Evolutionary conservation across 2,113 vertebrate species (phyloP).

Genomic region (Pteruthius melanotis): DNA sequence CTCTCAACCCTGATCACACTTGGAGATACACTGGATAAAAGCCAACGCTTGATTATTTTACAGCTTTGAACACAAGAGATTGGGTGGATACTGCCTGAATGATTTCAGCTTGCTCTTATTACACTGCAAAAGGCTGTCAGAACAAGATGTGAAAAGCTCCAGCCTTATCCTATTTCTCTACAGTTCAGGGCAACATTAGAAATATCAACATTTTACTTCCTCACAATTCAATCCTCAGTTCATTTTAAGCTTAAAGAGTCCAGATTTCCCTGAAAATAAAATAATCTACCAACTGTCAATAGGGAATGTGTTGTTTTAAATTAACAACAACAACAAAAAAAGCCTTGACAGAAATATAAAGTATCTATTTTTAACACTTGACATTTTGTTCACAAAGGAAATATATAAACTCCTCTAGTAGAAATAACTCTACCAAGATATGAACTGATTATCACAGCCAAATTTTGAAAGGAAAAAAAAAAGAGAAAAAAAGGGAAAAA

Average conservation of each 20-base stretch:
- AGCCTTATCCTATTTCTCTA: not conserved
- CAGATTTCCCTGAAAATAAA: constrained; percentile 14
- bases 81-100: constrained; percentile 42
- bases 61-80: constrained; percentile 44
- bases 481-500: not conserved
- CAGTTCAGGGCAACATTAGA: not conserved
- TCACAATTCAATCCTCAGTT: not conserved
- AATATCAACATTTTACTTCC: constrained; percentile 5
- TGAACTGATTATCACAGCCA: not conserved
- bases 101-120: constrained; percentile 61
- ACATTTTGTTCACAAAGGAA: constrained; percentile 55
- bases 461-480: not conserved
- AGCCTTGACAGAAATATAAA: not conserved
- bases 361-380: constrained; percentile 49
- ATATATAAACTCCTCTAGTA: not conserved
- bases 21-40: constrained; percentile 4
- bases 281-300: not conserved
- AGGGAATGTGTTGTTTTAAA: not conserved
- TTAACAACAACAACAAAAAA: not conserved
- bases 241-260: constrained; percentile 4
- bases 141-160: constrained; percentile 35
- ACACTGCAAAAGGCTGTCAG: constrained; percentile 25
- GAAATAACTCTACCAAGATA: constrained; percentile 25
- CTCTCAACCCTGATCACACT: constrained; percentile 40
- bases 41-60: constrained; percentile 43